Base-by-base conservation (phyloP, 2,888 invertebrate genomes). In the Sminthurides aquaticus region DNA sequence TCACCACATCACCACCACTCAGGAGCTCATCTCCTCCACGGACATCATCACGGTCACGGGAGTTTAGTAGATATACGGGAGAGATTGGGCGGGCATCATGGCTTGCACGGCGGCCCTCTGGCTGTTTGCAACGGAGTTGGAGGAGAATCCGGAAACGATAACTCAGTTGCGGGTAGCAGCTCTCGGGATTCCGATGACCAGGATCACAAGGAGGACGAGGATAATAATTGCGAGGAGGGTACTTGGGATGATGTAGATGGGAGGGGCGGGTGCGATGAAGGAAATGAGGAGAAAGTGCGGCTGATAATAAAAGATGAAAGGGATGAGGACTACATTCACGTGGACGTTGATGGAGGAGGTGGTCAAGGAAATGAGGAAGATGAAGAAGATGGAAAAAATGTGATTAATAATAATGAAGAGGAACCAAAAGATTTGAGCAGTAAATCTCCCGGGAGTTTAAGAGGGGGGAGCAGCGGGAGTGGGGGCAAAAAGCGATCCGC, bases 231-330 rank as follows among this genome's bases (percentile, higher is more conserved):
- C n/a, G n/a, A n/a, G n/a, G n/a, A n/a, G n/a, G n/a, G n/a, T n/a
- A 15, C 43, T 11, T 34, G 43, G 43, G 43, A 34, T 15, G 43
- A 34, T 34, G 43, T 15, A 5, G 43, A 34, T 5, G 43, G 43
- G 5, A 34, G 43, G 43, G 15, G 43, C 5, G 43, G 43, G 5
- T 11, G 43, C 8, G 15, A 15, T 11, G 8, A 11, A 11, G 43
- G 43, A 11, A 34, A 15, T 34, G 43, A 15, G 15, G 43, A 34
- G 15, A 34, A 34, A 34, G 15, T 5, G 15, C 43, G 43, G 5
- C 15, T 5, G 5, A 81, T 80, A 70, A 81, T 79, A 74, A 82
- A 80, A 73, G 80, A 79, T 8, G 79, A 78, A 25, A 75, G 75
- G 20, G 76, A 78, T 62, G 76, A 75, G 60, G 78, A 79, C 64